phyloP scores from a whole-genome alignment of 1,140 invertebrate genomes.

The Drosophila nannoptera region DNA sequence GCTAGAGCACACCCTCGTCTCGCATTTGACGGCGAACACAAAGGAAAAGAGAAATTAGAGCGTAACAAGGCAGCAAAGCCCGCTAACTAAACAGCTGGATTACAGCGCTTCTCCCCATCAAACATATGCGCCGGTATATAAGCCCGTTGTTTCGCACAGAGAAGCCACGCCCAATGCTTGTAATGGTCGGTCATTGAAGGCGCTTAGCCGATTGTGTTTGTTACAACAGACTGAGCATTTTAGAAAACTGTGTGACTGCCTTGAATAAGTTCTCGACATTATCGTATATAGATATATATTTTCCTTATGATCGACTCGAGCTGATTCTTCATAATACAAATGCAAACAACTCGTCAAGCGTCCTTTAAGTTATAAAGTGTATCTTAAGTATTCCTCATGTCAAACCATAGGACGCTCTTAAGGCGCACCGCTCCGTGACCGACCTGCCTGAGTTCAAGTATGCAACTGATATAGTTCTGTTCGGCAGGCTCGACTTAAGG shows the following conservation, averaged over 20 bases:
- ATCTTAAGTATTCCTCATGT: no score
- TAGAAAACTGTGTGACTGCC: neutral
- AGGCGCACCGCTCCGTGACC: no score
- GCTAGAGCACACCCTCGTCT: conserved; percentile 55
- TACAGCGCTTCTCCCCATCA: neutral
- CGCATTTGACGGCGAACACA: conserved; percentile 49
- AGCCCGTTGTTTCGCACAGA: conserved; percentile 7
- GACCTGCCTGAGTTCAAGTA: no score
- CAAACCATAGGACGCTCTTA: no score
- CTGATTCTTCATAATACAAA: no score
- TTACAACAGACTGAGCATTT: neutral
- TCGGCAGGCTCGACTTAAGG: no score
- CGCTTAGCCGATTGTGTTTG: neutral
- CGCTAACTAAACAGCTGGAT: conserved; percentile 14
- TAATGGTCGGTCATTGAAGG: neutral
- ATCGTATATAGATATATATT: no score
- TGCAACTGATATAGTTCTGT: no score
- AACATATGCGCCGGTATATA: conserved; percentile 27
- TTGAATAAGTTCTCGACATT: no score
- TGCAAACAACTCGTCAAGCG: no score
- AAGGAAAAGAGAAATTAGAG: conserved; percentile 19
- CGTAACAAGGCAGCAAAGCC: conserved; percentile 25
- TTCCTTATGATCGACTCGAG: no score
- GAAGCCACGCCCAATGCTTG: conserved; percentile 20
- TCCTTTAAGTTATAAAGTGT: no score